Conservation (phyloP, 92 coral and sea anemone species). For the Parazoanthus darwini region DNA sequence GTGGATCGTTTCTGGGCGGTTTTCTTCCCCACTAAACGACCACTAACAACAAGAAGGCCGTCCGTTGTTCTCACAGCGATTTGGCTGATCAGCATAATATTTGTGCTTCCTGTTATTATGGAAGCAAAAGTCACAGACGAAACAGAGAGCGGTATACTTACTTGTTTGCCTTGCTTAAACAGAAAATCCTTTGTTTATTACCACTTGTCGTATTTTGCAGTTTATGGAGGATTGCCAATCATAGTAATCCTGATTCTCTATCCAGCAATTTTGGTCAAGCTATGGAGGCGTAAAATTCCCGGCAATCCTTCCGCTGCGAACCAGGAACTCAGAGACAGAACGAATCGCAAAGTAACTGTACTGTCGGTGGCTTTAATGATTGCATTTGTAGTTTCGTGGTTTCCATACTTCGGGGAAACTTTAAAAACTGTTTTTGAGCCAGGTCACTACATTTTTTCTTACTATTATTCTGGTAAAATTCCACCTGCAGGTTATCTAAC, state of each 20-base stretch:
- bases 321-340: background rate
- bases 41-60: background rate
- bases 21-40: too few relatives aligned
- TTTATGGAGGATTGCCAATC: background rate
- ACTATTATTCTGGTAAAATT: too few relatives aligned
- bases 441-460: too few relatives aligned
- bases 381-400: background rate
- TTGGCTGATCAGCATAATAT: background rate
- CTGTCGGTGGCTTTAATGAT: background rate
- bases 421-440: too few relatives aligned
- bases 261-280: conserved; percentile 1
- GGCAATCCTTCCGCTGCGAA: background rate
- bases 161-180: too few relatives aligned
- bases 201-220: background rate
- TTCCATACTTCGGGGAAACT: too few relatives aligned
- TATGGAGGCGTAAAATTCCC: background rate
- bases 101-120: background rate
- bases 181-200: background rate
- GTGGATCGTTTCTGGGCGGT: background rate
- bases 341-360: background rate
- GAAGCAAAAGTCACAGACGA: background rate
- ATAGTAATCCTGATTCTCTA: background rate
- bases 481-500: too few relatives aligned
- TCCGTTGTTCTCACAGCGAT: background rate
- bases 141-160: too few relatives aligned